Evolutionary conservation across 1,140 invertebrate genomes (phyloP).

Genomic region (Zophobas atratus): DNA sequence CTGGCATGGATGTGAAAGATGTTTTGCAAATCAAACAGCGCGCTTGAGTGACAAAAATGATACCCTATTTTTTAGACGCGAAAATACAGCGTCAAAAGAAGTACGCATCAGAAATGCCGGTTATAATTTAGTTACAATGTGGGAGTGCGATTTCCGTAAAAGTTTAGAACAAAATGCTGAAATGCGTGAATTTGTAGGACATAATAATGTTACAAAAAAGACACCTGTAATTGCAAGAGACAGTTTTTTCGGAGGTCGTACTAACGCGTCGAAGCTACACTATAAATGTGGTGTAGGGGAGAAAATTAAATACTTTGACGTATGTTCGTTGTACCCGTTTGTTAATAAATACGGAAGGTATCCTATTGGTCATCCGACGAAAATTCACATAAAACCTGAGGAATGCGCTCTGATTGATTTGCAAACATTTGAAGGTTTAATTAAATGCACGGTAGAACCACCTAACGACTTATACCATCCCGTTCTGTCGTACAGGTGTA

Average conservation of each 20-base stretch:
- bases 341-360: constrained; percentile 61
- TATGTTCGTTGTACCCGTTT: constrained; percentile 64
- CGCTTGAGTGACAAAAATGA: neutral
- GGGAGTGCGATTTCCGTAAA: constrained; percentile 5
- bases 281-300: constrained; percentile 52
- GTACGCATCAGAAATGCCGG: neutral
- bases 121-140: constrained; percentile 12
- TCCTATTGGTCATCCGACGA: constrained; percentile 64
- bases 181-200: neutral
- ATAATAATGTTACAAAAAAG: neutral
- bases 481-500: constrained; percentile 57
- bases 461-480: constrained; percentile 63
- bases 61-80: neutral
- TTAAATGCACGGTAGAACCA: constrained; percentile 63
- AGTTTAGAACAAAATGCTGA: neutral
- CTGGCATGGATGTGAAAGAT: constrained; percentile 21
- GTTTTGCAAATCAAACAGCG: constrained; percentile 10
- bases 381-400: constrained; percentile 36
- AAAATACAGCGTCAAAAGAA: constrained; percentile 6
- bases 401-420: constrained; percentile 22
- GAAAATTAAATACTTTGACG: constrained; percentile 64
- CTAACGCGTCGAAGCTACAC: constrained; percentile 30
- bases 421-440: constrained; percentile 54
- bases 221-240: neutral
- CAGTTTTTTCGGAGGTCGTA: constrained; percentile 46